phyloP scores from a whole-genome alignment of 2,113 vertebrate genomes.

The Himantopus leucocephalus region DNA sequence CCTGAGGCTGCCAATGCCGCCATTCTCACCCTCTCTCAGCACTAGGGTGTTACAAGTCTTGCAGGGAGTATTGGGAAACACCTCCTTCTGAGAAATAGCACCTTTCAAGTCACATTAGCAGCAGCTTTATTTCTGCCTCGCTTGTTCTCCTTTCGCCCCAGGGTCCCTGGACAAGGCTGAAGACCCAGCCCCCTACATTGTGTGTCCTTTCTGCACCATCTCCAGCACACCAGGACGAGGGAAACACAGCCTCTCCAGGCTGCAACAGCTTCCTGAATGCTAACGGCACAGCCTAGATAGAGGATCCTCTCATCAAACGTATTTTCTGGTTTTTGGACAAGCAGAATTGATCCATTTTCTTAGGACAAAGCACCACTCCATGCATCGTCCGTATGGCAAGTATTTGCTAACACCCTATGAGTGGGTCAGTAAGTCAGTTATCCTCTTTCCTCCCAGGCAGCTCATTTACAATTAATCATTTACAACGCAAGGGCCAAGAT shows the following conservation, averaged over 20 bases:
- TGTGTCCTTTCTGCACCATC: neutral
- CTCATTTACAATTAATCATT: neutral
- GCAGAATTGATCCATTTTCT: neutral
- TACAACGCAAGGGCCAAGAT: neutral
- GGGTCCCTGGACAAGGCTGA: neutral
- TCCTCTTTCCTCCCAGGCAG: neutral
- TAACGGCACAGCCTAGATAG: neutral
- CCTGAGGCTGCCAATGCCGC: neutral
- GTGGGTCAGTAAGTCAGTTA: neutral
- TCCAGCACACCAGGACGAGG: rapidly evolving
- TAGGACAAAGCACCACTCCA: neutral
- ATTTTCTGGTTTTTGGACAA: neutral
- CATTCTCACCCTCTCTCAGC: neutral
- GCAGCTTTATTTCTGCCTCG: neutral
- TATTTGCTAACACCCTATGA: rapidly evolving
- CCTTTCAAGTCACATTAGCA: neutral
- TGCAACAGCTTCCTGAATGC: neutral
- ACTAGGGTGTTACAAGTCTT: neutral
- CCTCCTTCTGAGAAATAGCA: neutral
- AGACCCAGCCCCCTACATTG: neutral
- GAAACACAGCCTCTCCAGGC: neutral
- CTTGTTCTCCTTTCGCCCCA: neutral
- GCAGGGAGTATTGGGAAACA: neutral
- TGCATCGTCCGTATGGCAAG: rapidly evolving
- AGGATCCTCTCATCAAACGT: neutral